Evolutionary conservation across 2,113 vertebrate genomes (phyloP), one percentile per base, ranked within the genome.

Genomic region (Morphnarchus princeps): DNA sequence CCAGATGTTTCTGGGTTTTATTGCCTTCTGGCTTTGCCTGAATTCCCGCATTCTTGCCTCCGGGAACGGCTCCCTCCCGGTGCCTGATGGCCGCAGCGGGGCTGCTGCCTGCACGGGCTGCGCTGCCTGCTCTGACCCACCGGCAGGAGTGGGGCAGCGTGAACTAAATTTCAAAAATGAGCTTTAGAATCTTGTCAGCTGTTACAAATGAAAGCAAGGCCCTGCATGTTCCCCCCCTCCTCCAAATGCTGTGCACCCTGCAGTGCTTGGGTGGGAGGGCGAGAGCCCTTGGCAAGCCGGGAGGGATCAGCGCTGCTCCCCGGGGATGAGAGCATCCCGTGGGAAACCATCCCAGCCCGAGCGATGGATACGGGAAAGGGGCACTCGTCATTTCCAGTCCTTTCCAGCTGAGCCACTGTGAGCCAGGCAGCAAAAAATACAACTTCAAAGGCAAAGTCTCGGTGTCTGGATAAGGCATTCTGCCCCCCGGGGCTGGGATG

Each of bases 251-350:
- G 74, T 62, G 59, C 29, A 38, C 54, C 76, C 49, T 29, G 12
- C 65, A 43, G 40, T 9, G 4, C 50, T n/a, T 0, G 0, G 45
- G 50, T 10, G 38, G 78, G 78, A 19, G 21, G 42, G 16, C 18
- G 15, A 80, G 65, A 76, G 73, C 67, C 29, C 50, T 47, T 38
- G 40, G 49, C 17, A 34, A 69, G 34, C 10, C 2, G 7, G 63
- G 34, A 55, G n/a, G 52, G 90, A 67, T 54, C 74, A 52, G 38
- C 3, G 1, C 78, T 11, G 78, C 65, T 78, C 85, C 78, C 66
- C 1, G 5, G 18, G 71, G 38, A 3, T 19, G 59, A 2, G 21
- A 12, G 50, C 63, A 9, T 42, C 10, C 5, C 0, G 16, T 54
- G 5, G 55, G 72, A 57, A 87, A 31, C 34, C 76, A 29, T 5